A percentile compares a stretch with the other conserved stretches of the same genome.
Evolutionary conservation across 1,140 invertebrate genomes (phyloP).

Genomic region (Habropoda laboriosa): DNA sequence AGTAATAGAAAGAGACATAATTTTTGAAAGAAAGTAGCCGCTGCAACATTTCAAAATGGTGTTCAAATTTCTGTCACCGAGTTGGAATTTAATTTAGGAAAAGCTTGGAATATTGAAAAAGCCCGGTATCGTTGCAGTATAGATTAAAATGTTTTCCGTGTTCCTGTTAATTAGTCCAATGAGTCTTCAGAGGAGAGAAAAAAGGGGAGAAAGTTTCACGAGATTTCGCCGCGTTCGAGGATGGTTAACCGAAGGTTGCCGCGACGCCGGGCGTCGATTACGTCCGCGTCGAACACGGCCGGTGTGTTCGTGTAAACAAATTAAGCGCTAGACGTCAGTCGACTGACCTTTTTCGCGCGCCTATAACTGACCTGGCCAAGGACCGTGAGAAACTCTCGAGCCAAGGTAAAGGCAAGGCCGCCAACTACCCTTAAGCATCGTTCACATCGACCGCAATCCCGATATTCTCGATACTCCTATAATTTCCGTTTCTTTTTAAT

Average conservation of each 20-base stretch:
- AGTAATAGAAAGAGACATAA: too few relatives aligned
- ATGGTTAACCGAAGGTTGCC: not conserved
- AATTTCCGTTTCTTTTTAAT: too few relatives aligned
- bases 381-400: constrained; percentile 61
- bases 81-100: too few relatives aligned
- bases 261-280: not conserved
- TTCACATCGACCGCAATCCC: constrained; percentile 12
- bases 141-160: too few relatives aligned
- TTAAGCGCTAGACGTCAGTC: constrained; percentile 44
- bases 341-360: constrained; percentile 40
- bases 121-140: too few relatives aligned
- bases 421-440: constrained; percentile 17
- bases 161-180: too few relatives aligned
- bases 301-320: constrained; percentile 44
- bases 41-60: too few relatives aligned
- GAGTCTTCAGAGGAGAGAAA: too few relatives aligned
- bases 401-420: constrained; percentile 58
- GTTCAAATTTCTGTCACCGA: too few relatives aligned
- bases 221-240: not conserved
- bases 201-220: not conserved
- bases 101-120: too few relatives aligned
- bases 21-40: too few relatives aligned
- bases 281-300: not conserved
- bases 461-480: too few relatives aligned
- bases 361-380: constrained; percentile 63